A percentile compares a stretch with the other conserved stretches of the same genome.
phyloP scores from a whole-genome alignment of 2,888 invertebrate species.

The Acleris cristana region DNA sequence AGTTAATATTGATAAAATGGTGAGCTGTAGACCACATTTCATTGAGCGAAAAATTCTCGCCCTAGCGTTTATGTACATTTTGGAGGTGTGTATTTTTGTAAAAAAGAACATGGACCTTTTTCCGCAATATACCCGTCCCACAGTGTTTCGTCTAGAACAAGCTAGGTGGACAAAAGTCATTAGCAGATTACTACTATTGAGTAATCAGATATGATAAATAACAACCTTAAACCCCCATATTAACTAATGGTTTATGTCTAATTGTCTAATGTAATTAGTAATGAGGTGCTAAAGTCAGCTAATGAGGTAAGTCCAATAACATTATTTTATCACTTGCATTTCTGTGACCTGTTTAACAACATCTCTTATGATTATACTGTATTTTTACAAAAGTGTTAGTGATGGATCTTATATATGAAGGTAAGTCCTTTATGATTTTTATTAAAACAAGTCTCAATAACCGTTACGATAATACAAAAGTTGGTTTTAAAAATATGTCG shows the following conservation, averaged over 20 bases:
- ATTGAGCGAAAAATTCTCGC: no score
- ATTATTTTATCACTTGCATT: background rate
- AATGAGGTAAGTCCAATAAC: constrained; percentile 12
- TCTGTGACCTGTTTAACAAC: background rate
- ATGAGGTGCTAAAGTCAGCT: constrained; percentile 6
- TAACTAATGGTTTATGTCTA: constrained; percentile 2
- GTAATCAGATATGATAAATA: no score
- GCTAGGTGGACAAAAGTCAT: constrained; percentile 5
- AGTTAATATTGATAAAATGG: no score
- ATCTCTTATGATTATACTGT: constrained; percentile 4
- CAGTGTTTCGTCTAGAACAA: background rate
- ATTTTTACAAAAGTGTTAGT: background rate
- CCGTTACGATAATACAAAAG: background rate
- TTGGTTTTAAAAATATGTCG: background rate
- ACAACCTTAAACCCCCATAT: background rate
- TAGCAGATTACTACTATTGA: background rate
- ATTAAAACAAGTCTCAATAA: background rate
- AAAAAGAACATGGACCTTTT: no score
- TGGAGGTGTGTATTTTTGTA: no score
- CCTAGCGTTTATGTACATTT: no score
- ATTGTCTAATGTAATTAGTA: constrained; percentile 3
- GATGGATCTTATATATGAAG: constrained; percentile 7
- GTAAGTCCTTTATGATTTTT: background rate
- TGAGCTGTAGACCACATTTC: no score
- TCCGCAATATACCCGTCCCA: no score